These are phyloP conservation scores for Anastrepha ludens DNA, from an alignment of 1,140 invertebrate species.

Conservation along the genomic window DNA sequence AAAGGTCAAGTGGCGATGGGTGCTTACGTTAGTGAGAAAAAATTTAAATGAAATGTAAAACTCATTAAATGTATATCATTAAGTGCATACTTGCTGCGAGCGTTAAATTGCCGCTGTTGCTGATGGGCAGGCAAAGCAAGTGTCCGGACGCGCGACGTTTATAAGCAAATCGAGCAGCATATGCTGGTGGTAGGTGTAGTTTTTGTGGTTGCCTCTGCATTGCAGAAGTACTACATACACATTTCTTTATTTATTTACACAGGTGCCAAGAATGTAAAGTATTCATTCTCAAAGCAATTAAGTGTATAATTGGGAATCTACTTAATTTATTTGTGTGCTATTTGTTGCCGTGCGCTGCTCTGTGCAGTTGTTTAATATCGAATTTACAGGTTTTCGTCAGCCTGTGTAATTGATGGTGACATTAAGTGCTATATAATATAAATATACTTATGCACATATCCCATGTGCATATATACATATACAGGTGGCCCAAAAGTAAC, in stretches of 20 bases:
- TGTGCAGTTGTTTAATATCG: no score
- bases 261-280: not conserved
- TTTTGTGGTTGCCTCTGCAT: not conserved
- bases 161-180: constrained; percentile 78
- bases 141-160: constrained; percentile 81
- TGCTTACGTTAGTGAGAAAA: not conserved
- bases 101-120: constrained; percentile 80
- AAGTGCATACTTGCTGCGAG: constrained; percentile 78
- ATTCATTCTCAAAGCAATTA: no score
- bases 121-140: constrained; percentile 80
- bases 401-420: no score
- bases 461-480: no score
- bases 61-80: not conserved
- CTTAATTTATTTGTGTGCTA: constrained; percentile 35
- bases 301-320: no score
- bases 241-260: no score
- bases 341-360: constrained; percentile 13
- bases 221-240: not conserved
- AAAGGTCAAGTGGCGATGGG: not conserved
- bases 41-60: not conserved
- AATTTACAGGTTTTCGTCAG: no score
- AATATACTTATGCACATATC: no score
- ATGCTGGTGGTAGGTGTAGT: constrained; percentile 61
- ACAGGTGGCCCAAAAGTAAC: no score
- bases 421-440: no score